Evolutionary conservation across 2,113 vertebrate species (phyloP).

Genomic region (Cranoglanis bouderius): DNA sequence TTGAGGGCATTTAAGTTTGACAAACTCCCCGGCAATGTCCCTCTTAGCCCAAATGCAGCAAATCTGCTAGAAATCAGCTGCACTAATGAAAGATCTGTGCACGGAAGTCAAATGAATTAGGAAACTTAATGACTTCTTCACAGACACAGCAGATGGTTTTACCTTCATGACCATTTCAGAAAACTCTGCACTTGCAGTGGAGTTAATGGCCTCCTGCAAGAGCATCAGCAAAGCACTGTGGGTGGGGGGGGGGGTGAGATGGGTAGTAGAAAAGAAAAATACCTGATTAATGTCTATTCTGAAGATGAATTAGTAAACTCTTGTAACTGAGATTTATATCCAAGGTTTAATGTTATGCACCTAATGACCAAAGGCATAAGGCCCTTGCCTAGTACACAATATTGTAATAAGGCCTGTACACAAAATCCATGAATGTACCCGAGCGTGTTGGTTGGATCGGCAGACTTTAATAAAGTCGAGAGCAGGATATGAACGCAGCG

Average conservation of each 20-base stretch:
- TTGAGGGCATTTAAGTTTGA: too few species aligned
- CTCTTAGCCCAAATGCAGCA: not conserved
- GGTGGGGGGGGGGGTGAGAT: accelerated
- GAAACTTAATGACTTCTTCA: not conserved
- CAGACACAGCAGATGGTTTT: slow-evolving; percentile 12
- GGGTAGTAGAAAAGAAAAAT: not conserved
- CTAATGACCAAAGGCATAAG: too few species aligned
- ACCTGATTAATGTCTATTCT: not conserved
- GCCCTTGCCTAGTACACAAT: too few species aligned
- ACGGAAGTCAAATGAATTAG: not conserved
- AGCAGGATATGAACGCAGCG: slow-evolving; percentile 88
- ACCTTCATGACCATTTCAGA: slow-evolving; percentile 98
- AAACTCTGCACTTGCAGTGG: slow-evolving; percentile 86
- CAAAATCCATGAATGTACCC: slow-evolving; percentile 69
- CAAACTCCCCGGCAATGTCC: too few species aligned
- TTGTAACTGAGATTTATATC: not conserved
- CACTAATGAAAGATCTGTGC: not conserved
- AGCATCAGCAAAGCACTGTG: slow-evolving; percentile 89
- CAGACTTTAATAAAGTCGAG: slow-evolving; percentile 88
- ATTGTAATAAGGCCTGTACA: too few species aligned
- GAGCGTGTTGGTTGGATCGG: slow-evolving; percentile 92
- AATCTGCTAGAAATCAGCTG: not conserved
- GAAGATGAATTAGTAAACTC: too few species aligned
- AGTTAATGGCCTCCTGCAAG: slow-evolving; percentile 89
- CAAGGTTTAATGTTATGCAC: not conserved